Evolutionary conservation across 2,888 invertebrate genomes (phyloP), one percentile per base, ranked within the genome.

Genomic region (Morpho helenor): DNA sequence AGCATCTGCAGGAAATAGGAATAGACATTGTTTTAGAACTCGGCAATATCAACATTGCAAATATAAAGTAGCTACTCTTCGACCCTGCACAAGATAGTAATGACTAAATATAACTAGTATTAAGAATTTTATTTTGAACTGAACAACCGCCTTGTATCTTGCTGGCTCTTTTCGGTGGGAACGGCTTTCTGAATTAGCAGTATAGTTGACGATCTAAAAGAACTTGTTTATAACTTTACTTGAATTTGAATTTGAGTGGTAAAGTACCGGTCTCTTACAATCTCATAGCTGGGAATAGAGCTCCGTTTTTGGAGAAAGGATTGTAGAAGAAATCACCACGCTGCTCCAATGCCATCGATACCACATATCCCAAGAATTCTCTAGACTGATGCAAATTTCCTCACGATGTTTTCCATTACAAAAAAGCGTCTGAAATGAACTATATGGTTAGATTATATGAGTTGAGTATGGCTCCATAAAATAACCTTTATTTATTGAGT

Each of bases 401-500:
- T 9, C 3, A 43, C 9, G 7, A 43, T 43, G 7, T 43, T 43
- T 43, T 43, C 8, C 7, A 5, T 31, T 5, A 31, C 31, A 1
- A 31, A 31, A 31, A 31, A 31, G 31, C 31, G 31, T 31, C 4
- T 31, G 3, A 31, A 5, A 31, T 31, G 31, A 31, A 31, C 31
- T 31, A 31, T 31, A 31, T 31, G 31, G 3, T 31, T 31, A 5
- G 16, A 16, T 16, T 16, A 16, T 16, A 16, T 16, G 16, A 16
- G 16, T 16, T 16, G 16, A 16, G 51, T 42, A 23, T 51, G 31
- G 45, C 44, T 52, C 52, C 39, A 42, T 54, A 43, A 54, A 48
- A 48, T 48, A 23, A 23, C 54, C n/a, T 5, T n/a, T 54, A 54
- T 54, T 54, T 43, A 54, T 8, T 48, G 48, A 47, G 54, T 54